These are phyloP conservation scores for Ophraella communa DNA, from an alignment of 2,888 invertebrate genomes.

Conservation along the genomic window DNA sequence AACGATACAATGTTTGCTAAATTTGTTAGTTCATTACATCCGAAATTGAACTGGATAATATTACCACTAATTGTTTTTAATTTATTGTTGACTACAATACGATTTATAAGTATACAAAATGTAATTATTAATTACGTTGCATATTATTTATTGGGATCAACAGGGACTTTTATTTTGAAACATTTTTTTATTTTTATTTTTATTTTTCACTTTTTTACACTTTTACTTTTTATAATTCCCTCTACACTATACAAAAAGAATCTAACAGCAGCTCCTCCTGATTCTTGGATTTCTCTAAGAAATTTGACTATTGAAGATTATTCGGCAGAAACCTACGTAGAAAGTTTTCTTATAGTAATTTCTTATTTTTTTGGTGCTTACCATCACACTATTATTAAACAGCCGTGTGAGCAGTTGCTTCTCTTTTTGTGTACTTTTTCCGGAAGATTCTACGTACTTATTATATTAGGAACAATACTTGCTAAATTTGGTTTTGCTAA, in stretches of 20 bases:
- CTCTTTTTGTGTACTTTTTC: slow-evolving; percentile 40
- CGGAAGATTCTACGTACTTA: slow-evolving; percentile 47
- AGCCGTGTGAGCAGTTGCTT: slow-evolving; percentile 38
- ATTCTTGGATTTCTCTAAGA: slow-evolving; percentile 2
- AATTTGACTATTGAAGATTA: not conserved
- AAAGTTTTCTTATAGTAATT: slow-evolving; percentile 8
- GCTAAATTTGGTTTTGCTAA: slow-evolving; percentile 46
- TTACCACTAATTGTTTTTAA: not conserved
- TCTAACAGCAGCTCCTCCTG: not conserved
- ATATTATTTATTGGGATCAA: not conserved
- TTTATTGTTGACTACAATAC: not conserved
- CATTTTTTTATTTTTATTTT: not conserved
- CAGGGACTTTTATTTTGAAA: not conserved
- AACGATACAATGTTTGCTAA: not conserved
- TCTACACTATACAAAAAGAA: not conserved
- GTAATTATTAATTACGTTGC: not conserved
- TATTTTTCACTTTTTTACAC: slow-evolving; percentile 3
- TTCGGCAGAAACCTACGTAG: not conserved
- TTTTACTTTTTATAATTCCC: not conserved
- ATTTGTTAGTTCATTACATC: not conserved
- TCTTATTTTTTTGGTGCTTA: slow-evolving; percentile 18
- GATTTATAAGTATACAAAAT: not conserved
- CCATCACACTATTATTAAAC: not conserved
- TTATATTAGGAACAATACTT: slow-evolving; percentile 44
- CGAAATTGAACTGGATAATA: too few species aligned